phyloP scores from a whole-genome alignment of 2,797 vertebrate genomes.

The Centroberyx gerrardi region DNA sequence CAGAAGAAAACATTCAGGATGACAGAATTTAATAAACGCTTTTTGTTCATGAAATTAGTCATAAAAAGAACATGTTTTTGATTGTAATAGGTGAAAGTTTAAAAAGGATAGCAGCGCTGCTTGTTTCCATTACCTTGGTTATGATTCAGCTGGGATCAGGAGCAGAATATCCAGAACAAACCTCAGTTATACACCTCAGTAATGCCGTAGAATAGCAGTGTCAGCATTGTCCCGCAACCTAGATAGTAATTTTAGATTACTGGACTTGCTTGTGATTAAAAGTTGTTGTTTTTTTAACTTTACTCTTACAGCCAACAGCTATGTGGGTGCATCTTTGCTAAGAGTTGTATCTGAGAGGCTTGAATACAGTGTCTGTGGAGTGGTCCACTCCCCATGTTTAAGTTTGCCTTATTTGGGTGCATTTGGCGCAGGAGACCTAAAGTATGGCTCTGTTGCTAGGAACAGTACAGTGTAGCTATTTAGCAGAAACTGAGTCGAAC shows the following conservation, averaged over 20 bases:
- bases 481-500: not conserved
- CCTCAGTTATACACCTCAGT: not conserved
- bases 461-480: not conserved
- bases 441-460: not conserved
- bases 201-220: not conserved
- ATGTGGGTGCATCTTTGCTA: not conserved
- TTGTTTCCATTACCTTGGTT: not conserved
- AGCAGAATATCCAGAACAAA: not conserved
- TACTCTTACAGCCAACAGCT: not conserved
- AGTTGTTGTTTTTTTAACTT: not conserved
- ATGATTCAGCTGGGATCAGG: not conserved
- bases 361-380: not conserved
- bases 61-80: not conserved
- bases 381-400: not conserved
- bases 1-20: not conserved
- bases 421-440: not conserved
- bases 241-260: not conserved
- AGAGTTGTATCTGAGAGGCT: not conserved
- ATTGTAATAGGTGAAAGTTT: not conserved
- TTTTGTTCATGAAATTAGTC: not conserved
- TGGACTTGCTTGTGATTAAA: not conserved
- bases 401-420: conserved; percentile 26
- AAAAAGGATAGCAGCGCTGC: not conserved
- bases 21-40: not conserved
- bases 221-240: not conserved